Conservation (phyloP, 2,888 invertebrate species). For the Cryptocephalus moraei region DNA sequence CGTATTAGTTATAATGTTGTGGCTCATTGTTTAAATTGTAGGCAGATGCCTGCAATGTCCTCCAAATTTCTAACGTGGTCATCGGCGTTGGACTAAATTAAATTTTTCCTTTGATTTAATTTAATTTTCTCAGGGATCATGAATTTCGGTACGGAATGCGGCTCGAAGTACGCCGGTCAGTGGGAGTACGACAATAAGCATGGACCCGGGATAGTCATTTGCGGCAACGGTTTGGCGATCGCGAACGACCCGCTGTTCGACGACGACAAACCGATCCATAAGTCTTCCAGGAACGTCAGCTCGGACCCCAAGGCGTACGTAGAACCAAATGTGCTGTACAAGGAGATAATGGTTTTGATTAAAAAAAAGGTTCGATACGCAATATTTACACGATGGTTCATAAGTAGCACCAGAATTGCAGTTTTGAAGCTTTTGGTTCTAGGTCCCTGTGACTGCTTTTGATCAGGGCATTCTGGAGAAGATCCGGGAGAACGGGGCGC, state of each 20-base stretch:
- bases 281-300: not conserved
- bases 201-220: slow-evolving; percentile 44
- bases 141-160: slow-evolving; percentile 44
- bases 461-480: slow-evolving; percentile 6
- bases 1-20: too few relatives aligned
- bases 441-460: not conserved
- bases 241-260: slow-evolving; percentile 42
- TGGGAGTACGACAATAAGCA: slow-evolving; percentile 48
- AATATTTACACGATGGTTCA: too few relatives aligned
- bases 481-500: slow-evolving; percentile 12
- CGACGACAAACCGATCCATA: slow-evolving; percentile 40
- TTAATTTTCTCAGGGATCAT: slow-evolving; percentile 26
- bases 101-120: too few relatives aligned
- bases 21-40: not conserved
- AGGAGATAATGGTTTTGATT: not conserved
- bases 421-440: not conserved
- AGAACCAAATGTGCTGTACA: not conserved
- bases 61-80: not conserved
- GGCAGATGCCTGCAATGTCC: not conserved
- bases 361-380: not conserved
- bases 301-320: not conserved
- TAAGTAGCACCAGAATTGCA: too few relatives aligned
- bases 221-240: slow-evolving; percentile 46
- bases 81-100: not conserved
- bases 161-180: slow-evolving; percentile 46